Conservation (phyloP, 2,113 vertebrate genomes). For the Melanerpes formicivorus region DNA sequence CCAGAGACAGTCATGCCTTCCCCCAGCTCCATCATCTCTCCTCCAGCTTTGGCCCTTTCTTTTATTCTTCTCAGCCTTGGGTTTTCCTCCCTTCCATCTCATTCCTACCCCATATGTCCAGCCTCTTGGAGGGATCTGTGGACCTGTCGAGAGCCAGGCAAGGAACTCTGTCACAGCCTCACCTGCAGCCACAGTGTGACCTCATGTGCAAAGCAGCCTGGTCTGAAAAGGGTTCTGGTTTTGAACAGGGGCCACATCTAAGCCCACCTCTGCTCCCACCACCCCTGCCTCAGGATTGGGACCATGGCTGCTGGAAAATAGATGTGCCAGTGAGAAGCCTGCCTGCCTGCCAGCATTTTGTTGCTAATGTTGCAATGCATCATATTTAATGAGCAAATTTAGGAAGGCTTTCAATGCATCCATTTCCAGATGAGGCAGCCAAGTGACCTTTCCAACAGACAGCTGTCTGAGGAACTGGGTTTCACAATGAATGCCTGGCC, state of each 20-base stretch:
- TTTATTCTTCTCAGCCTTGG: background rate
- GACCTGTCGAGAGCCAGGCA: too few relatives aligned
- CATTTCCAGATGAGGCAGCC: background rate
- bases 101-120: background rate
- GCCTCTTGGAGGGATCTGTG: too few relatives aligned
- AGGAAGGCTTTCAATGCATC: background rate
- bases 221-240: background rate
- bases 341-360: background rate
- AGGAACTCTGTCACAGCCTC: background rate
- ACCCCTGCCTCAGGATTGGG: background rate
- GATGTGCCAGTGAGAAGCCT: background rate
- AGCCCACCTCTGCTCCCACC: too few relatives aligned
- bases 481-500: background rate
- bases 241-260: fast-evolving
- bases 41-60: background rate
- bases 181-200: background rate
- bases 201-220: background rate
- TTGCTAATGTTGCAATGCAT: background rate
- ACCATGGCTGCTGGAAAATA: background rate
- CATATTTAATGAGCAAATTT: conserved; percentile 26
- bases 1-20: background rate
- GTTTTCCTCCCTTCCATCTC: too few relatives aligned
- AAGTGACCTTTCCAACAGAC: conserved; percentile 14
- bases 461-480: background rate
- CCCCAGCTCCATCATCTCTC: background rate